A percentile compares a stretch with the other conserved stretches of the same genome.
Conservation (phyloP, 2,888 invertebrate species). For the Drosophila demipolita region DNA sequence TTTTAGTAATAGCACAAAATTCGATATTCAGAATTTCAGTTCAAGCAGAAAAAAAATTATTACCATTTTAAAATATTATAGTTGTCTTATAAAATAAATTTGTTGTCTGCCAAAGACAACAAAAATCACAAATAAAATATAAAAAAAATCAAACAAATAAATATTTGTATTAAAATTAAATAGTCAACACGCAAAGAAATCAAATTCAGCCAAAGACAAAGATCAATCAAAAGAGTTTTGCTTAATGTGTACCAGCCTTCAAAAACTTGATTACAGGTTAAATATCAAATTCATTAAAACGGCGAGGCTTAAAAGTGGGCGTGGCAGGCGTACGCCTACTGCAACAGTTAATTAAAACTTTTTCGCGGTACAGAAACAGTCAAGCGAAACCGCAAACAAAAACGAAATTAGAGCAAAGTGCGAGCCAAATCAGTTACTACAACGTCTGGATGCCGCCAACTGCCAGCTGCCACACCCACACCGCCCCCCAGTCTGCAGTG, state of each 20-base stretch:
- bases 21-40: background rate
- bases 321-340: constrained; percentile 33
- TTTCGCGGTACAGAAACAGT: constrained; percentile 61
- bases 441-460: background rate
- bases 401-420: constrained; percentile 65
- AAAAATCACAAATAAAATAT: background rate
- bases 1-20: background rate
- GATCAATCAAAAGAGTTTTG: constrained; percentile 3
- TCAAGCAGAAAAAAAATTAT: background rate
- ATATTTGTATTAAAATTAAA: background rate
- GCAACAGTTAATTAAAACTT: constrained; percentile 80
- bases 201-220: background rate
- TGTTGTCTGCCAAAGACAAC: background rate
- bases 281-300: constrained; percentile 12
- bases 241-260: constrained; percentile 8
- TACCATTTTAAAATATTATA: background rate
- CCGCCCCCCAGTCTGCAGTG: background rate
- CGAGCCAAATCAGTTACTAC: constrained; percentile 6
- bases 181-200: constrained; percentile 6
- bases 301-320: background rate
- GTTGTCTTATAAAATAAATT: background rate
- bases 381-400: constrained; percentile 77
- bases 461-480: background rate
- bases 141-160: background rate
- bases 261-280: constrained; percentile 50